Percentiles rank a stretch among this genome's conserved stretches.
Evolutionary conservation across 2,797 vertebrate genomes (phyloP).

Genomic region (Halcyon smyrnensis): DNA sequence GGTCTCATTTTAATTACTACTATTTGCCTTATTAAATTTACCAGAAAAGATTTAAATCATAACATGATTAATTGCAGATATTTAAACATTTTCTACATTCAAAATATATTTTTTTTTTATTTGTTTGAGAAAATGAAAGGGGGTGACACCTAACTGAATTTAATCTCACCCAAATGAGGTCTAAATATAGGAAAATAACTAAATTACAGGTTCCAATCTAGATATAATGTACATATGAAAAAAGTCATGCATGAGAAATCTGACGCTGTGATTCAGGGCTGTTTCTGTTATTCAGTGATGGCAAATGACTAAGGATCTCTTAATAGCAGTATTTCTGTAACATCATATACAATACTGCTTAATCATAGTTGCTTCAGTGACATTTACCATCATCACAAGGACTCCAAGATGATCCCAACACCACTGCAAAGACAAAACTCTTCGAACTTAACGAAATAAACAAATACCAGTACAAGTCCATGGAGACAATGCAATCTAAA

Average conservation of each 20-base stretch:
- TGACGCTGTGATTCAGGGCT: not conserved
- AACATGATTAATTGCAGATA: conserved; percentile 3
- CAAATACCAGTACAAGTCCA: not conserved
- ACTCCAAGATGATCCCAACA: conserved; percentile 3
- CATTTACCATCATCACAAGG: not conserved
- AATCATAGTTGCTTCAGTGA: not conserved
- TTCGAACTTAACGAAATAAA: conserved; percentile 32
- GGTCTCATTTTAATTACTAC: not conserved
- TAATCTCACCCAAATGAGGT: not conserved
- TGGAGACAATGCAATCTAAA: not conserved
- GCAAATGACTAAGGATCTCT: conserved; percentile 1
- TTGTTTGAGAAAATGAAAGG: not conserved
- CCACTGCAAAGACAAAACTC: conserved; percentile 3
- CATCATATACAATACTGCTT: not conserved
- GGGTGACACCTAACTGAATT: not conserved
- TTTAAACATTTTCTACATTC: not conserved
- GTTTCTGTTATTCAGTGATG: not conserved
- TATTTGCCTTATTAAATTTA: not conserved
- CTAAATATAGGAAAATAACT: not conserved
- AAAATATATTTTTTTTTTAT: not conserved
- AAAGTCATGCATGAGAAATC: not conserved
- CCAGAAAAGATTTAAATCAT: not conserved
- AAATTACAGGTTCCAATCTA: not conserved
- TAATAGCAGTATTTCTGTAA: not conserved
- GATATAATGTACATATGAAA: not conserved